These are phyloP conservation scores for Lysandra coridon DNA, from an alignment of 2,888 invertebrate genomes.

Conservation along the genomic window DNA sequence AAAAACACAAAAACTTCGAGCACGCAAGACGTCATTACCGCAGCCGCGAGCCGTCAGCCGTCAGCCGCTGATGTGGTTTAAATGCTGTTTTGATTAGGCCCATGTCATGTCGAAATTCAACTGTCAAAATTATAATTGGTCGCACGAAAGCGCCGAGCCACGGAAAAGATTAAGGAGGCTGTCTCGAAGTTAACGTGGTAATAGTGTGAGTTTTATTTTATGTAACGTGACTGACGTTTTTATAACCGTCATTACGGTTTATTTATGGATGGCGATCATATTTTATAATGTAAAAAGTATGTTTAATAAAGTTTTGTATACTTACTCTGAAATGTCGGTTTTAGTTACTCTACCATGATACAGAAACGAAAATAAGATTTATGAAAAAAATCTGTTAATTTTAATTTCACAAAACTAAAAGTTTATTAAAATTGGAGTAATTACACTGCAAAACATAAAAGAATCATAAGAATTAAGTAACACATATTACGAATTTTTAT, in stretches of 20 bases:
- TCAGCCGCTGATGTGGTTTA: conserved; percentile 68
- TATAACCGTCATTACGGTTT: conserved; percentile 36
- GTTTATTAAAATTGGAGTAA: background rate
- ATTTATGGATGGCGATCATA: conserved; percentile 8
- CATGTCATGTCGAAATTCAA: conserved; percentile 80
- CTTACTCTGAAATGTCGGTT: background rate
- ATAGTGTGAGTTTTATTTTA: conserved; percentile 27
- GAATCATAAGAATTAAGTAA: background rate
- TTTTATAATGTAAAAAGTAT: conserved; percentile 9
- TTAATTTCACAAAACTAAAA: background rate
- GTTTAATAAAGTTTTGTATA: background rate
- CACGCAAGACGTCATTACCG: conserved; percentile 69
- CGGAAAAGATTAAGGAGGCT: conserved; percentile 56
- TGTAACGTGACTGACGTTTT: conserved; percentile 40
- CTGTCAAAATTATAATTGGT: conserved; percentile 82
- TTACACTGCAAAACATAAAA: background rate
- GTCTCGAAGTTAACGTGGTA: conserved; percentile 32
- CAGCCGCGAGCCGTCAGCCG: conserved; percentile 77
- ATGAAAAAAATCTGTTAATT: background rate
- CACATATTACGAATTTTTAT: background rate
- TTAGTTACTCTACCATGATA: background rate
- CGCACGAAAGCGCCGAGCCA: conserved; percentile 65
- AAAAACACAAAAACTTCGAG: conserved; percentile 56
- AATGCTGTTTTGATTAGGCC: conserved; percentile 83
- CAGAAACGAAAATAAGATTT: background rate